A percentile compares a stretch with the other conserved stretches of the same genome.
phyloP scores from a whole-genome alignment of 2,113 vertebrate species.

The Lamprologus lemairii region DNA sequence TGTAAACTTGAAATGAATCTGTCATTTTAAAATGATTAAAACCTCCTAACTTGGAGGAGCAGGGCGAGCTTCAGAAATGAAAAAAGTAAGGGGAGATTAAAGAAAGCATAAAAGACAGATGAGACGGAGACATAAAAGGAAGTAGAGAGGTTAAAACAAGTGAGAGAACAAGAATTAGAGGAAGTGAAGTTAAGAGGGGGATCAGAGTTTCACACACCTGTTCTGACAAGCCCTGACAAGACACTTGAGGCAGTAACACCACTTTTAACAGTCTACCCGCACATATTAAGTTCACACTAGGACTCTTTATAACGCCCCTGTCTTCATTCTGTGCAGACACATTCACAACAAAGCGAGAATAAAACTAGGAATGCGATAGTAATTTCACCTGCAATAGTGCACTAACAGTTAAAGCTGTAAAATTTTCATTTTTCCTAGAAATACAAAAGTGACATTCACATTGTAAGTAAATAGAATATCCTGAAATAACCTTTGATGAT shows the following conservation, averaged over 20 bases:
- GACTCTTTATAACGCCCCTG: neutral
- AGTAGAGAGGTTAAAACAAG: neutral
- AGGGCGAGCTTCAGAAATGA: neutral
- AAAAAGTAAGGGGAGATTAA: neutral
- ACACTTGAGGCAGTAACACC: conserved; percentile 8
- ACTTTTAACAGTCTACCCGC: neutral
- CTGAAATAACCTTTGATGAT: neutral
- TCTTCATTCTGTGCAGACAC: neutral
- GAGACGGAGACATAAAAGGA: neutral
- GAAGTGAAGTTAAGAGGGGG: neutral
- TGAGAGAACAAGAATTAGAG: neutral
- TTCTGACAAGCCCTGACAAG: conserved; percentile 46
- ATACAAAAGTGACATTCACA: neutral
- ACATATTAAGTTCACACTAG: neutral
- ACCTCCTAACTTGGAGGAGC: neutral
- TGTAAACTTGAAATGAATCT: neutral
- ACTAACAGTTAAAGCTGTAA: neutral
- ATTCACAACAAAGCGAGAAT: neutral
- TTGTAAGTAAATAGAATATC: neutral
- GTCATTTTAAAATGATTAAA: neutral
- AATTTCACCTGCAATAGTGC: neutral
- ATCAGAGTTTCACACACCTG: conserved; percentile 32
- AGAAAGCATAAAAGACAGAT: neutral
- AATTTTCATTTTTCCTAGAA: neutral
- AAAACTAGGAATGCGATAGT: neutral